Evolutionary conservation across 2,888 invertebrate genomes (phyloP).

Genomic region (Drosophila siamana): DNA sequence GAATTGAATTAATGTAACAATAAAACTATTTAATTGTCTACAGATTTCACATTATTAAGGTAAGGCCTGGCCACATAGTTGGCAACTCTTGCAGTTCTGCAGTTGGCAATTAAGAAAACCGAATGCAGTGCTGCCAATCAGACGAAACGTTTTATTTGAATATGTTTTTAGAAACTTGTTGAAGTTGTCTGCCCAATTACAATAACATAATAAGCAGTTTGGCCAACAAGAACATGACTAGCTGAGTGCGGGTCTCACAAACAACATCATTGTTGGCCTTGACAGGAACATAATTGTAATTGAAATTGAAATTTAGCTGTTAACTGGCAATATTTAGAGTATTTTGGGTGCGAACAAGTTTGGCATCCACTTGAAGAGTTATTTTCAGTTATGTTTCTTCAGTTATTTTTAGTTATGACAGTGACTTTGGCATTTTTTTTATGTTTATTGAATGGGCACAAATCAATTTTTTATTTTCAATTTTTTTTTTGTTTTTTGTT

Average conservation of each 20-base stretch:
- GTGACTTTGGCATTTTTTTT: constrained; percentile 31
- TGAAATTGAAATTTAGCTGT: background rate
- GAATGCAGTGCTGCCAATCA: background rate
- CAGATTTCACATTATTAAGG: background rate
- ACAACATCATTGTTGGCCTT: constrained; percentile 6
- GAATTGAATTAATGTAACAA: background rate
- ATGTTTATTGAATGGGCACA: constrained; percentile 38
- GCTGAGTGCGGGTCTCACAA: background rate
- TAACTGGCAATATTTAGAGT: constrained; percentile 16
- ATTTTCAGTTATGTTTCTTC: constrained; percentile 16
- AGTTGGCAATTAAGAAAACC: background rate
- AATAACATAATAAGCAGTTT: background rate
- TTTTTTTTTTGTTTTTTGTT: background rate
- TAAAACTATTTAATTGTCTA: background rate
- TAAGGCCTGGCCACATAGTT: background rate
- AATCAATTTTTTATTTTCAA: constrained; percentile 29
- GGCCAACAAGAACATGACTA: constrained; percentile 8
- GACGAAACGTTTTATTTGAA: background rate
- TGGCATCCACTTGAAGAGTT: constrained; percentile 1
- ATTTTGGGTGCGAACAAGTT: constrained; percentile 14
- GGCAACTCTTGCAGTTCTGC: background rate
- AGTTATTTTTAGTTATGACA: constrained; percentile 30
- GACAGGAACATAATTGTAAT: constrained; percentile 2
- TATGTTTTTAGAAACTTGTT: background rate
- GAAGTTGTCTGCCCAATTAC: background rate